Conservation (phyloP, 2,113 vertebrate genomes). For the Actenoides lindsayi region DNA sequence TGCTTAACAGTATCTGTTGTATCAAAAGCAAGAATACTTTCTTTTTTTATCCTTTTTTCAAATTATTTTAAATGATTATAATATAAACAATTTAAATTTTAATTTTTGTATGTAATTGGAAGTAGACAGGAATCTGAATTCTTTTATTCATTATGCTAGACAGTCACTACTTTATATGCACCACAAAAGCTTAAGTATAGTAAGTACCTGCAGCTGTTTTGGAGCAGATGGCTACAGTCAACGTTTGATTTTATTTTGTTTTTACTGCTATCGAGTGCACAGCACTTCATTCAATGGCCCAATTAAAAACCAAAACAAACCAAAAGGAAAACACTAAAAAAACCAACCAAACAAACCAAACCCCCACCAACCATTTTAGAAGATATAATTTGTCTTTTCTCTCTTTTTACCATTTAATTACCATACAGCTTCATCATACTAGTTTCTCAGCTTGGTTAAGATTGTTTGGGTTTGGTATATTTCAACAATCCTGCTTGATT, state of each 20-base stretch:
- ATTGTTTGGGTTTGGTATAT: neutral
- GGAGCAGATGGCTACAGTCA: conserved; percentile 53
- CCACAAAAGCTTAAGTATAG: conserved; percentile 10
- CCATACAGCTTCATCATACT: neutral
- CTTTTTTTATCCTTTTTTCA: neutral
- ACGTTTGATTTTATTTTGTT: neutral
- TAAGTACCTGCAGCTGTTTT: conserved; percentile 53
- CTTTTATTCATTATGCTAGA: neutral
- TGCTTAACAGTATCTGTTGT: neutral
- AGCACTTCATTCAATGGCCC: neutral
- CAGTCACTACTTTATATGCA: conserved; percentile 5
- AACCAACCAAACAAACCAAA: neutral
- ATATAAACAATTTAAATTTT: neutral
- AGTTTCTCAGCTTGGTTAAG: neutral
- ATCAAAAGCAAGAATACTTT: neutral
- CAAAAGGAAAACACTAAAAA: neutral
- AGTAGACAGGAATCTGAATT: neutral
- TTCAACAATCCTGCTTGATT: neutral
- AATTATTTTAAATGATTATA: neutral
- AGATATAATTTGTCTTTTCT: neutral
- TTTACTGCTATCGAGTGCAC: neutral
- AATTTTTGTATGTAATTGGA: neutral
- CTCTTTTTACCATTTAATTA: neutral
- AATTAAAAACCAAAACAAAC: neutral
- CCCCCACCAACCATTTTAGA: neutral